Percentiles rank a stretch among this genome's conserved stretches.
phyloP scores from a whole-genome alignment of 1,140 invertebrate genomes.

The Hestina assimilis region DNA sequence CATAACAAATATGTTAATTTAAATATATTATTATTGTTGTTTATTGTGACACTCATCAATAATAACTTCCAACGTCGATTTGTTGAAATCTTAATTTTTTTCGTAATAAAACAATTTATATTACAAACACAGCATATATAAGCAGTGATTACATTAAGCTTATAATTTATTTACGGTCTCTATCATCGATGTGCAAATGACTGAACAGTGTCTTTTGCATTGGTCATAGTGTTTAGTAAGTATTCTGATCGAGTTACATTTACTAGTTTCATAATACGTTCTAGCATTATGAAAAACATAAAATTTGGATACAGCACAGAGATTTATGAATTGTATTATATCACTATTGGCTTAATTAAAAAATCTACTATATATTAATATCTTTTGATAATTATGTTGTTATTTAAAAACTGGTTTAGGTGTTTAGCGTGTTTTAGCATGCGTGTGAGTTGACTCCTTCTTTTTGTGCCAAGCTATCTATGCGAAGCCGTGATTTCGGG shows the following conservation, averaged over 20 bases:
- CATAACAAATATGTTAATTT: no score
- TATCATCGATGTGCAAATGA: not conserved
- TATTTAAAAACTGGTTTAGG: not conserved
- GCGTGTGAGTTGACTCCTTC: constrained; percentile 6
- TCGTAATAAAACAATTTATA: not conserved
- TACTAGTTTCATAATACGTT: not conserved
- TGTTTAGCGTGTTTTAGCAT: constrained; percentile 1
- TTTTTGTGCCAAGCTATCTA: constrained; percentile 3
- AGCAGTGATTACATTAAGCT: not conserved
- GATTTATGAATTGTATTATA: not conserved
- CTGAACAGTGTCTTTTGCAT: not conserved
- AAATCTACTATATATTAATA: no score
- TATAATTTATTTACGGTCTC: not conserved
- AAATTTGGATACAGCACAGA: not conserved
- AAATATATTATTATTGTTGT: not conserved
- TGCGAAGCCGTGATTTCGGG: constrained; percentile 12
- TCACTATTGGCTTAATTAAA: not conserved
- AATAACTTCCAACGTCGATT: not conserved
- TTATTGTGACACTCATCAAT: not conserved
- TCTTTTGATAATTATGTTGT: no score
- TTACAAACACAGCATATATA: not conserved
- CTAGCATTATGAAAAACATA: no score
- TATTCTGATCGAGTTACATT: not conserved
- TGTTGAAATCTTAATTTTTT: not conserved
- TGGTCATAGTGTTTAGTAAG: not conserved